Percentiles rank a stretch among this genome's conserved stretches.
phyloP scores from a whole-genome alignment of 2,888 invertebrate genomes.

The Lobophora halterata region DNA sequence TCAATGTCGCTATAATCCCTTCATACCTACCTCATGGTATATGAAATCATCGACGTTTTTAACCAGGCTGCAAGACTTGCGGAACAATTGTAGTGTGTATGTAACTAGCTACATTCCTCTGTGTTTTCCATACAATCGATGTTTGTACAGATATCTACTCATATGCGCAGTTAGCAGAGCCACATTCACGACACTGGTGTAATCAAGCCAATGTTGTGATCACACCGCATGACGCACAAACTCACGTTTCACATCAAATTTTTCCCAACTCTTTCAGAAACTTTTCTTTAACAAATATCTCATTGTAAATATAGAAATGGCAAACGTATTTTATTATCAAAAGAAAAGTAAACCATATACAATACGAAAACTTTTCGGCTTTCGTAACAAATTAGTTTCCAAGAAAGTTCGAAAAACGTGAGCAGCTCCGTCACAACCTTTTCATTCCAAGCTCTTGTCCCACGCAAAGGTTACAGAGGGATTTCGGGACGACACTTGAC shows the following conservation, averaged over 20 bases:
- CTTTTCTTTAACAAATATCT: conserved; percentile 4
- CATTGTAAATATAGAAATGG: background rate
- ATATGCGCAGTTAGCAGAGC: conserved; percentile 63
- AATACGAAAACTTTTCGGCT: conserved; percentile 9
- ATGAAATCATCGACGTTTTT: conserved; percentile 64
- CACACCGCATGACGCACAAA: conserved; percentile 18
- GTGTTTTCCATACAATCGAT: conserved; percentile 58
- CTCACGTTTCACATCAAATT: conserved; percentile 9
- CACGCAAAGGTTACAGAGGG: conserved; percentile 35
- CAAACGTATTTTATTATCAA: conserved; percentile 17
- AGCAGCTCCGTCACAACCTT: conserved; percentile 33
- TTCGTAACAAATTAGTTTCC: conserved; percentile 1
- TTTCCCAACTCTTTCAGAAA: conserved; percentile 9
- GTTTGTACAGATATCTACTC: conserved; percentile 67
- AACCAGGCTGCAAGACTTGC: conserved; percentile 51
- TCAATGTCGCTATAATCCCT: conserved; percentile 55
- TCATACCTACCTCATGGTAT: conserved; percentile 43
- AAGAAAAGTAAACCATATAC: conserved; percentile 36
- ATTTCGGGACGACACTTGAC: conserved; percentile 45
- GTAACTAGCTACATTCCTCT: conserved; percentile 55
- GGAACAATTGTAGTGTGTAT: conserved; percentile 51
- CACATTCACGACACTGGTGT: conserved; percentile 51
- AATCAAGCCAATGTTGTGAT: conserved; percentile 38
- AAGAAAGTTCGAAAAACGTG: conserved; percentile 36
- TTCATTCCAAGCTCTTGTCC: conserved; percentile 40